phyloP scores from a whole-genome alignment of 2,888 invertebrate genomes.

The Conistra vaccinii region DNA sequence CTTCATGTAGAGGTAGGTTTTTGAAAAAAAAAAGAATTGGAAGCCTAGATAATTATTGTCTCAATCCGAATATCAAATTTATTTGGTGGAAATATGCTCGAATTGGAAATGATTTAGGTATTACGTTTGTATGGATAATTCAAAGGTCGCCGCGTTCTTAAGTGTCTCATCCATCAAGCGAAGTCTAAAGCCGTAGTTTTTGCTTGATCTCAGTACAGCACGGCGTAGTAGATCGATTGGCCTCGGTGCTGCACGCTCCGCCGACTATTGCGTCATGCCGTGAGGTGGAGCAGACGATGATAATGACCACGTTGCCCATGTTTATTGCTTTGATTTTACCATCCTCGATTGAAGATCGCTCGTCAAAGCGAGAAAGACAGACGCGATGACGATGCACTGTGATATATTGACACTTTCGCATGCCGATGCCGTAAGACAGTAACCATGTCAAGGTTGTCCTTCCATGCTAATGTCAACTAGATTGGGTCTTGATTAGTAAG shows the following conservation, averaged over 20 bases:
- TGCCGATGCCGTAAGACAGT: slow-evolving; percentile 19
- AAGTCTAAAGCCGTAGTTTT: slow-evolving; percentile 51
- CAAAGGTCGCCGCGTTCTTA: too few relatives aligned
- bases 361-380: slow-evolving; percentile 25
- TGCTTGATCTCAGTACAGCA: slow-evolving; percentile 60
- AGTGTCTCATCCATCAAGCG: slow-evolving; percentile 51
- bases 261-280: slow-evolving; percentile 69
- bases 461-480: slow-evolving; percentile 30
- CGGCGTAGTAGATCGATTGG: slow-evolving; percentile 71
- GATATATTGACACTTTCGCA: slow-evolving; percentile 34
- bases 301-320: slow-evolving; percentile 62
- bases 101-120: too few relatives aligned
- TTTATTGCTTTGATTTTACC: slow-evolving; percentile 60
- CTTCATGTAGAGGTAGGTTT: too few relatives aligned
- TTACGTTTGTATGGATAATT: too few relatives aligned
- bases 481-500: slow-evolving; percentile 10
- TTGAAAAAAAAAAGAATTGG: too few relatives aligned
- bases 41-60: too few relatives aligned
- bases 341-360: slow-evolving; percentile 49
- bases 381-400: slow-evolving; percentile 22
- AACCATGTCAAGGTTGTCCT: slow-evolving; percentile 41
- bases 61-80: too few relatives aligned
- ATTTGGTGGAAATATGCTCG: too few relatives aligned
- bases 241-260: slow-evolving; percentile 71
- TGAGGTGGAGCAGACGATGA: slow-evolving; percentile 62